Base-by-base conservation (phyloP, 2,797 vertebrate genomes). In the Argyrosomus regius region DNA sequence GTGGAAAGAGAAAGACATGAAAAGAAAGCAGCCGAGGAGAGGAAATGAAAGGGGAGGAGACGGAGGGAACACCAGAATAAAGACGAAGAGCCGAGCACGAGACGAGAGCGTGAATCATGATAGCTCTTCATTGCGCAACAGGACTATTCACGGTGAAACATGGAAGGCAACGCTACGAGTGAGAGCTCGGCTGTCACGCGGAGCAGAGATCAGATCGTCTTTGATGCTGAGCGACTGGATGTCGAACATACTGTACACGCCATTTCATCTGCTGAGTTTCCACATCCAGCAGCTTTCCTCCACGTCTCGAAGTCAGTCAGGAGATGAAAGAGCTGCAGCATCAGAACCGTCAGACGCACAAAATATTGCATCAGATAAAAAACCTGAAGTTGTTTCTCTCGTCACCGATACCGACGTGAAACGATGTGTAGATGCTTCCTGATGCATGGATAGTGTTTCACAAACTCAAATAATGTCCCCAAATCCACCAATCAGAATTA, bases 181-280 rank as follows among this genome's bases (percentile, higher is more conserved):
- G 13, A 45, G 31, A 22, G 56, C 4, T 22, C 28, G n/a, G 18
- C 41, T 17, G 71, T 7, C 50, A 24, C 5, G 4, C 14, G n/a
- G 35, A 39, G 53, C 50, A 6, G 13, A 43, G 48, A 67, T 59
- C 67, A 67, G 68, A 62, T 81, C 22, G 10, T 62, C 57, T 67
- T 67, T 77, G 79, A 81, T 56, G 61, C 39, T 13, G 31, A 53
- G 54, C 3, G 49, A 54, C 57, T 14, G 31, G n/a, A 5, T 64
- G 41, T 50, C 26, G 57, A 22, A 45, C 22, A 57, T 22, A n/a
- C 20, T 31, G 31, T 31, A 6, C 31, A 31, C 28, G 28, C 28
- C 28, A 6, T 4, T 5, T 31, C 46, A 56, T 72, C 63, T 43
- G n/a, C 68, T 57, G 6, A 39, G n/a, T 17, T 11, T 45, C 26